Percentiles rank a stretch among this genome's conserved stretches.
phyloP scores from a whole-genome alignment of 1,140 invertebrate genomes.

The Tetraneura akinire region DNA sequence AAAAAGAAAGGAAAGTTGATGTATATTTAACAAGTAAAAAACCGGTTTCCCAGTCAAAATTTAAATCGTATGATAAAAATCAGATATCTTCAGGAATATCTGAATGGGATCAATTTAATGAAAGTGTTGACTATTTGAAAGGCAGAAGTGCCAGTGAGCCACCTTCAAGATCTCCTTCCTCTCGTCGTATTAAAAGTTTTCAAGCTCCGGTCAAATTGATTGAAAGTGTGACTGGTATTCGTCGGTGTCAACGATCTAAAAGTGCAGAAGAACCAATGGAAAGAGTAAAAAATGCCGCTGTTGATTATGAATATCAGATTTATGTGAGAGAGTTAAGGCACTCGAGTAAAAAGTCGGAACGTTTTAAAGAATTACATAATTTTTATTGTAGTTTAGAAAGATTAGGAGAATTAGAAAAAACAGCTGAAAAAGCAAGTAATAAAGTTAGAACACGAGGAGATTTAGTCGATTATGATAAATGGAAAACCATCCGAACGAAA shows the following conservation, averaged over 20 bases:
- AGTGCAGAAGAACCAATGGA: slow-evolving; percentile 46
- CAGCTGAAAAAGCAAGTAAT: slow-evolving; percentile 71
- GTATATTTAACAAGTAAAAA: slow-evolving; percentile 69
- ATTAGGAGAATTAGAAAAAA: slow-evolving; percentile 78
- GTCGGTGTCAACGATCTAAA: slow-evolving; percentile 55
- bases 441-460: slow-evolving; percentile 71
- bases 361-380: slow-evolving; percentile 82
- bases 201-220: slow-evolving; percentile 58
- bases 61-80: slow-evolving; percentile 66
- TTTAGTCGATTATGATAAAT: slow-evolving; percentile 83
- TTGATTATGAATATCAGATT: slow-evolving; percentile 65
- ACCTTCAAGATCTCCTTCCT: slow-evolving; percentile 65
- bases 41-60: slow-evolving; percentile 72
- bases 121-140: slow-evolving; percentile 31
- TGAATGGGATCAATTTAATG: slow-evolving; percentile 32
- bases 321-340: slow-evolving; percentile 75
- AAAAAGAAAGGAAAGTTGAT: slow-evolving; percentile 28
- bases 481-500: slow-evolving; percentile 77
- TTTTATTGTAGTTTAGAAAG: slow-evolving; percentile 85
- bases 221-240: slow-evolving; percentile 56
- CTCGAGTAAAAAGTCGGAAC: slow-evolving; percentile 71
- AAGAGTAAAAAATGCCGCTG: slow-evolving; percentile 35
- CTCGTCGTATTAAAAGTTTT: slow-evolving; percentile 65
- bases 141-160: slow-evolving; percentile 62
- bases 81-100: not conserved